Evolutionary conservation across 2,113 vertebrate genomes (phyloP), one percentile per base, ranked within the genome.

Genomic region (Entomyzon cyanotis): DNA sequence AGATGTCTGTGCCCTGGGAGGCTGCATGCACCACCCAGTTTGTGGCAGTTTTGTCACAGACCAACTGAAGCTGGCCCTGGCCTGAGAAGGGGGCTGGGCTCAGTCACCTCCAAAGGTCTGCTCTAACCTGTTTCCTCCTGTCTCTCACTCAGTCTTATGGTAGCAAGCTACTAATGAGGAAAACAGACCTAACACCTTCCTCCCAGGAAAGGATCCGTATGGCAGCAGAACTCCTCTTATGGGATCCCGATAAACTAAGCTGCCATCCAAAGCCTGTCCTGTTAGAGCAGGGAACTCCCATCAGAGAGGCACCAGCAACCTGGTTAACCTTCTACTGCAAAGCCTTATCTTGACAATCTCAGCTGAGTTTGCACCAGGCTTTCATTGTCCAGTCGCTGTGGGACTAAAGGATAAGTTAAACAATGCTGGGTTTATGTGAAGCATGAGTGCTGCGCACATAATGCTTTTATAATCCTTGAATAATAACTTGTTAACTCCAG

Each of bases 61-160:
- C 9, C n/a, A 65, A 42, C 10, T 37, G 24, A 68, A 69, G 49
- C 50, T 58, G 67, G 37, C 11, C 65, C 49, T 37, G 27, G 44
- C 42, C 59, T 47, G 81, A 74, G 63, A 55, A 76, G 14, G 12
- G 16, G 75, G 17, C 44, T 84, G 64, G 35, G 47, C 73, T 65
- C 44, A 12, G 50, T 9, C 5, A 80, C 79, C 79, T 95, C 75
- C 50, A 92, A 74, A 86, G 42, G 37, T 50, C 23, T 68, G 55
- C 62, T 65, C 41, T 56, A 78, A 83, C n/a, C 53, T 30, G 4
- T 20, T 73, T 83, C 5, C 18, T n/a, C 33, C 3, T 1, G 44
- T 15, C 19, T 7, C 14, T 12, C 2, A 1, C 21, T 13, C 1
- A 0, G 15, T 53, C 42, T 41, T 21, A 5, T 0, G 15, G 23